Conservation (phyloP, 2,888 invertebrate species). For the Leuctra nigra region DNA sequence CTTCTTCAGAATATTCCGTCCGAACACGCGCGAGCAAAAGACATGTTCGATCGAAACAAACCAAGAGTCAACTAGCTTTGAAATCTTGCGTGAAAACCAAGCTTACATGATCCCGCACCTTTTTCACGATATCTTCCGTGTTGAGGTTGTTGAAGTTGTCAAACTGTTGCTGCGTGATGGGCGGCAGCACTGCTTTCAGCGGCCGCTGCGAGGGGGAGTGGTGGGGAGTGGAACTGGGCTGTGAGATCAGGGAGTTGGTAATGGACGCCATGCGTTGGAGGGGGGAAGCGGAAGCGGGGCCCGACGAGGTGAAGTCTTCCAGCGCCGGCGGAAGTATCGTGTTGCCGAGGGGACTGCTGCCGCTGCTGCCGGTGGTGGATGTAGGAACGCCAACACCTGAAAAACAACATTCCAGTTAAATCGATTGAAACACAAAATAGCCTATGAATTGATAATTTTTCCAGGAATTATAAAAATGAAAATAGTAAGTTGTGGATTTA, state of each 20-base stretch:
- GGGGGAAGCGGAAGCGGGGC: conserved; percentile 76
- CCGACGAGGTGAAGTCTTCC: conserved; percentile 68
- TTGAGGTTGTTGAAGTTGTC: conserved; percentile 96
- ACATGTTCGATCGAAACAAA: background rate
- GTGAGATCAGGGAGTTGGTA: conserved; percentile 91
- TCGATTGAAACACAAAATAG: too few relatives aligned
- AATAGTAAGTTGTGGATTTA: too few relatives aligned
- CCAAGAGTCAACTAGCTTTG: background rate
- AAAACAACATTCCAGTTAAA: too few relatives aligned
- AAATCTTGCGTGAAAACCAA: conserved; percentile 15
- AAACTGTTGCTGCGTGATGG: conserved; percentile 98
- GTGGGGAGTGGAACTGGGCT: conserved; percentile 79
- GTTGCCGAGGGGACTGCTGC: conserved; percentile 78
- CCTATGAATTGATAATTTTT: too few relatives aligned
- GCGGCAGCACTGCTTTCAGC: conserved; percentile 92
- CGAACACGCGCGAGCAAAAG: background rate
- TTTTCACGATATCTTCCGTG: conserved; percentile 96
- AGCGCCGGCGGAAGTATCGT: conserved; percentile 72
- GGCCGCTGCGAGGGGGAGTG: conserved; percentile 80
- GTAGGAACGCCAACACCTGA: background rate
- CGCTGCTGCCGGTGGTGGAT: conserved; percentile 49
- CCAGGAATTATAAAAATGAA: too few relatives aligned
- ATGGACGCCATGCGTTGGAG: conserved; percentile 97
- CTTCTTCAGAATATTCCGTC: background rate
- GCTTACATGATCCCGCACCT: conserved; percentile 42